These are phyloP conservation scores for Miltochrista miniata DNA, from an alignment of 2,888 invertebrate genomes.

Conservation along the genomic window DNA sequence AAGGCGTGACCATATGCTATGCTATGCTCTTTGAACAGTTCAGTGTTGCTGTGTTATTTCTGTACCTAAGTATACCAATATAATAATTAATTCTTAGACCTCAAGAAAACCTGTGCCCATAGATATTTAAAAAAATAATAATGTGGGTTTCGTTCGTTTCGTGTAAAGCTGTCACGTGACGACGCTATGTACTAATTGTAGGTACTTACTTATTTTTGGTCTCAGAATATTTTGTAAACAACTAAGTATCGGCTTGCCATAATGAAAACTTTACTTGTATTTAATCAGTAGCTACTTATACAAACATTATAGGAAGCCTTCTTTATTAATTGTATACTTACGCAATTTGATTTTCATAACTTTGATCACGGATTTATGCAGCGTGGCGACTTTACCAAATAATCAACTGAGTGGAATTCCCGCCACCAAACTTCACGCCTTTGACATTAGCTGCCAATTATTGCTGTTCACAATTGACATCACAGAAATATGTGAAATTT, in stretches of 20 bases:
- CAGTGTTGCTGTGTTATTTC: too few species aligned
- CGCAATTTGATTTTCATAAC: conserved; percentile 82
- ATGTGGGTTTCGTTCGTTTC: background rate
- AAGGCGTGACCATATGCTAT: too few species aligned
- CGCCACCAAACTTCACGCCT: conserved; percentile 57
- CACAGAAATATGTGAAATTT: conserved; percentile 35
- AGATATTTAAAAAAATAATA: background rate
- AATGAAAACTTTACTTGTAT: background rate
- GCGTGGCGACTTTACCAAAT: conserved; percentile 69
- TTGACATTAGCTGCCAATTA: conserved; percentile 58
- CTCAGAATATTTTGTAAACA: conserved; percentile 2
- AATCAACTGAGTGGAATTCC: conserved; percentile 53
- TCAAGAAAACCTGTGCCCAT: too few species aligned
- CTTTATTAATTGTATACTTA: conserved; percentile 55
- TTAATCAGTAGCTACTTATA: background rate
- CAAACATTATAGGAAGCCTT: too few species aligned
- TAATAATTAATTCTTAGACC: too few species aligned
- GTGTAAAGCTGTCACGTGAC: conserved; percentile 7
- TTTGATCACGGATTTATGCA: conserved; percentile 79
- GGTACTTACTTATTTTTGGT: too few species aligned
- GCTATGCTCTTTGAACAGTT: too few species aligned
- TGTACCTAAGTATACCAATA: too few species aligned
- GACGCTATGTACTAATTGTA: too few species aligned
- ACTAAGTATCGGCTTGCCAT: background rate
- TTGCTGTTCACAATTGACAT: conserved; percentile 43